Evolutionary conservation across 2,888 invertebrate species (phyloP).

Genomic region (Tryphoninae sp.): DNA sequence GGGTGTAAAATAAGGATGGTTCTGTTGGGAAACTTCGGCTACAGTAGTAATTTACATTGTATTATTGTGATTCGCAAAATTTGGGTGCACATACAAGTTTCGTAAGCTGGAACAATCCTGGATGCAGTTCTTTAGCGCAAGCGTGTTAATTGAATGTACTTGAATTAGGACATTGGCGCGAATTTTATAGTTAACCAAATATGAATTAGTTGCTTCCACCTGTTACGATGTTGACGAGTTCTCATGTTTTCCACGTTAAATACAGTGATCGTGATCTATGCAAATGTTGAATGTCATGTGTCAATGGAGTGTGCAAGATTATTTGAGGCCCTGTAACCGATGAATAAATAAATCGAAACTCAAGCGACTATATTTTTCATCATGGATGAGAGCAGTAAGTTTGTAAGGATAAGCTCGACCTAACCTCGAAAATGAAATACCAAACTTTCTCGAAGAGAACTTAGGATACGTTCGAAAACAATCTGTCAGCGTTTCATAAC

Average conservation of each 20-base stretch:
- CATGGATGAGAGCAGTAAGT: conserved; percentile 59
- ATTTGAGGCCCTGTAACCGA: not conserved
- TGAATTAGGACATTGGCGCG: too few species aligned
- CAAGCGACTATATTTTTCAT: not conserved
- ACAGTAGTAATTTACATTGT: too few species aligned
- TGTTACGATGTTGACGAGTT: not conserved
- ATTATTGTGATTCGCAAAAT: too few species aligned
- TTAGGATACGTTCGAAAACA: not conserved
- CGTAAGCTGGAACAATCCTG: too few species aligned
- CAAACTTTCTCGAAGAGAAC: not conserved
- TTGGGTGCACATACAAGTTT: too few species aligned
- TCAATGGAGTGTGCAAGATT: not conserved
- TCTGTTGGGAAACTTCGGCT: too few species aligned
- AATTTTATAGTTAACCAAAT: too few species aligned
- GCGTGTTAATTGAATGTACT: too few species aligned
- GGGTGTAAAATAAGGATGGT: too few species aligned
- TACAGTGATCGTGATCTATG: conserved; percentile 29
- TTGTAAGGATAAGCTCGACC: not conserved
- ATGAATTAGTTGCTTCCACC: too few species aligned
- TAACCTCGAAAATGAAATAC: conserved; percentile 14
- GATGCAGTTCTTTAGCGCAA: too few species aligned
- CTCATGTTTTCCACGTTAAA: conserved; percentile 36
- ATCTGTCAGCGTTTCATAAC: not conserved
- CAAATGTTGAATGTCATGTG: not conserved
- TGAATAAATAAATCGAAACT: not conserved